Evolutionary conservation across 2,113 vertebrate species (phyloP).

Genomic region (Brachypodius melanocephalos): DNA sequence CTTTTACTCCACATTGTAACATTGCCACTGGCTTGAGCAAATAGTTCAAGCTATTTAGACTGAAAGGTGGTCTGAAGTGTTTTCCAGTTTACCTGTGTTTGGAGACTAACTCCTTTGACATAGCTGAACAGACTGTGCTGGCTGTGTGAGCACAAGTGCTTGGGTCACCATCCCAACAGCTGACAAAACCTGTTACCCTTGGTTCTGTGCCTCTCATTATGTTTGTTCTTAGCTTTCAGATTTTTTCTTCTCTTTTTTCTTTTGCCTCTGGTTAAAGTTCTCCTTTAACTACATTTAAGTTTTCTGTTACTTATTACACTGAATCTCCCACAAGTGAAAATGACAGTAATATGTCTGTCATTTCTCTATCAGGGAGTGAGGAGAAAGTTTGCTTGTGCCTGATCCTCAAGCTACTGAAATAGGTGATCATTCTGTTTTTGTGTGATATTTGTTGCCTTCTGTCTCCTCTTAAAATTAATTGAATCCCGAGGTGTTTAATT

Average conservation of each 20-base stretch:
- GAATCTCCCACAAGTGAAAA: neutral
- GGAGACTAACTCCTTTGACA: neutral
- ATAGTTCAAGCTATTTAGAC: neutral
- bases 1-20: rapidly evolving
- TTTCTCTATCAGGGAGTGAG: neutral
- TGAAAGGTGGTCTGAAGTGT: neutral
- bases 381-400: neutral
- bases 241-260: neutral
- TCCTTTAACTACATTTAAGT: neutral
- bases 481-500: neutral
- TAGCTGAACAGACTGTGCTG: rapidly evolving
- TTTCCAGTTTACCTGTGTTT: neutral
- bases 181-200: neutral
- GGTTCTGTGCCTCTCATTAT: neutral
- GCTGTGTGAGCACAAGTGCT: neutral
- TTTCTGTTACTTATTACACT: neutral
- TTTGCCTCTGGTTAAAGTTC: neutral
- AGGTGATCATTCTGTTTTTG: neutral
- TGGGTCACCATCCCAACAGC: neutral
- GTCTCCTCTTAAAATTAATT: neutral
- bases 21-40: neutral
- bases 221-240: neutral
- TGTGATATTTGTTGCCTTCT: neutral
- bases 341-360: neutral
- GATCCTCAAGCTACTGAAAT: neutral